phyloP scores from a whole-genome alignment of 1,140 invertebrate species.

The Drosophila littoralis region DNA sequence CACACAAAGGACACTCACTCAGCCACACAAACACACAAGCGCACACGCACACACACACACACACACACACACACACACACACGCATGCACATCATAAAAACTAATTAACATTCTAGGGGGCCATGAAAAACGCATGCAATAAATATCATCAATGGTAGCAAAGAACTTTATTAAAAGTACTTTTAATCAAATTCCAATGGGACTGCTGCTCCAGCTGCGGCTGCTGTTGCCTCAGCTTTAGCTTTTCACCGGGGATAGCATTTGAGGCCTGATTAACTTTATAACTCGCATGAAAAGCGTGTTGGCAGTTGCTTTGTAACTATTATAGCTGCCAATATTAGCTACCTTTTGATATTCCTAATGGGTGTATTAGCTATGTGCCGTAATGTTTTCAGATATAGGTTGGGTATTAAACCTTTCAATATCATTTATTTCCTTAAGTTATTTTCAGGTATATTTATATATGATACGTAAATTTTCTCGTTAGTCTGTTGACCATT shows the following conservation, averaged over 20 bases:
- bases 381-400: too few species aligned
- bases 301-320: constrained; percentile 21
- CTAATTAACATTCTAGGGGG: constrained; percentile 76
- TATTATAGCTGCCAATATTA: constrained; percentile 22
- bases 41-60: constrained; percentile 24
- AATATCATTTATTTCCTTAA: too few species aligned
- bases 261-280: constrained; percentile 64
- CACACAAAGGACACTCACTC: constrained; percentile 44
- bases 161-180: constrained; percentile 81
- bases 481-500: too few species aligned
- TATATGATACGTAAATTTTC: too few species aligned
- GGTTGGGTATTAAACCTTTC: too few species aligned
- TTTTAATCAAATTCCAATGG: constrained; percentile 63
- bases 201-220: constrained; percentile 12
- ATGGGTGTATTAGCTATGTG: background rate
- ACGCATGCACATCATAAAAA: constrained; percentile 70
- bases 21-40: constrained; percentile 22
- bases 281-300: constrained; percentile 42
- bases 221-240: constrained; percentile 1
- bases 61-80: constrained; percentile 29
- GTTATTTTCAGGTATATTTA: too few species aligned
- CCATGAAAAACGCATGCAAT: constrained; percentile 64
- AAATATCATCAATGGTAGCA: constrained; percentile 78
- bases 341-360: background rate
- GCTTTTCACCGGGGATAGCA: constrained; percentile 41